Conservation (phyloP, 1,140 invertebrate genomes). For the Kradibia gibbosae region DNA sequence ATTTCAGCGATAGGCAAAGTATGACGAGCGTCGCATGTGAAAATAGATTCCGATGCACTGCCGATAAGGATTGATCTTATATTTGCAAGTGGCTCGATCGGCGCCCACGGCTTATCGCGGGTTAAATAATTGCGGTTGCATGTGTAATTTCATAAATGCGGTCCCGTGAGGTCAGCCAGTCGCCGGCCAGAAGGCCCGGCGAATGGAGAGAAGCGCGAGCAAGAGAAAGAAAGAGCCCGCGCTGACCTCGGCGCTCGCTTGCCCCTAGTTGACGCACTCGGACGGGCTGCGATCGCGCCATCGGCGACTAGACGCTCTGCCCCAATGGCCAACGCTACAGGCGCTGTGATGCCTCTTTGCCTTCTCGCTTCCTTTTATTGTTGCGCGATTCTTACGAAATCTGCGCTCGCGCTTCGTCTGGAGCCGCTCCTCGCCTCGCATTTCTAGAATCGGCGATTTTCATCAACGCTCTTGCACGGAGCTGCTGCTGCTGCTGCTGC, state of each 20-base stretch:
- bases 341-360: not conserved
- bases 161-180: not conserved
- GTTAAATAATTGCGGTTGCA: not conserved
- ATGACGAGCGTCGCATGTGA: not conserved
- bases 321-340: not conserved
- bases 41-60: not conserved
- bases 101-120: not conserved
- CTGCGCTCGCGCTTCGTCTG: not conserved
- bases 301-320: not conserved
- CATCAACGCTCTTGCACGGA: too few species aligned
- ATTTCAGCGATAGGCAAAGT: too few species aligned
- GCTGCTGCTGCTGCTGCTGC: too few species aligned
- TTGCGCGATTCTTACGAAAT: not conserved
- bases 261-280: slow-evolving; percentile 33
- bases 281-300: not conserved
- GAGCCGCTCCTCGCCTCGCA: too few species aligned
- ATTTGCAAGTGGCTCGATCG: not conserved
- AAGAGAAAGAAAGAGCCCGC: not conserved
- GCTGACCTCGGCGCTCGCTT: slow-evolving; percentile 9
- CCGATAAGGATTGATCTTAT: not conserved
- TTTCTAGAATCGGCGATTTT: too few species aligned
- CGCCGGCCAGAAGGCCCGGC: too few species aligned
- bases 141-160: not conserved
- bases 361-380: not conserved
- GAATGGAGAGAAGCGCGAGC: not conserved